A percentile compares a stretch with the other conserved stretches of the same genome.
phyloP scores from a whole-genome alignment of 1,140 invertebrate genomes.

The Nasonia vitripennis region DNA sequence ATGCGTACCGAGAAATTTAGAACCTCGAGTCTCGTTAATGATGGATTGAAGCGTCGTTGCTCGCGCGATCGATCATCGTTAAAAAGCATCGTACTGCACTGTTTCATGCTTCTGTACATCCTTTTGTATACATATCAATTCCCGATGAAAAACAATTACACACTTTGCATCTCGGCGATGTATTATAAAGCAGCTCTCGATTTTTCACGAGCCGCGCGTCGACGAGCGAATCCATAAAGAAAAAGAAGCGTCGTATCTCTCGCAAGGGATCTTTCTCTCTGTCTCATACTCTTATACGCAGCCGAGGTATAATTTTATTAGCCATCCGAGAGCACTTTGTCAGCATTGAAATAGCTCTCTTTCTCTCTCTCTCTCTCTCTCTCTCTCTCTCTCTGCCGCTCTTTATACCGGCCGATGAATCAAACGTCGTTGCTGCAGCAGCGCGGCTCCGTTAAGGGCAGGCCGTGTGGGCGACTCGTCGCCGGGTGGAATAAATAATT shows the following conservation, averaged over 20 bases:
- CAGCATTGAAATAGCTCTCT: constrained; percentile 25
- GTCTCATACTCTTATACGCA: neutral
- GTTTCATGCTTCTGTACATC: neutral
- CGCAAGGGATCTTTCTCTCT: neutral
- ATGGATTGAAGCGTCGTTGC: neutral
- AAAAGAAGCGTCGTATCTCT: neutral
- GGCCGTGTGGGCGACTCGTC: constrained; percentile 46
- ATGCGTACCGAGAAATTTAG: neutral
- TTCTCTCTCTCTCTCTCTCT: too few relatives aligned
- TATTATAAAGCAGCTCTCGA: neutral
- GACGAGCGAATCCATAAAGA: neutral
- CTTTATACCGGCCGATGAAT: constrained; percentile 40
- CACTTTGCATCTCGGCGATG: neutral
- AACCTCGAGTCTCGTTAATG: neutral
- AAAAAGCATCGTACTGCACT: neutral
- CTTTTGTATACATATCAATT: neutral
- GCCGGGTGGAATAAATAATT: constrained; percentile 54
- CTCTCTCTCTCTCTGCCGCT: neutral
- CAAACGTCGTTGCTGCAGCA: constrained; percentile 2
- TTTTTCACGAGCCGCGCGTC: neutral
- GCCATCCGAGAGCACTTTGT: constrained; percentile 17
- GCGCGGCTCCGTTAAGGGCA: constrained; percentile 53
- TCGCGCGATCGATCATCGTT: neutral
- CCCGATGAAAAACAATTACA: neutral
- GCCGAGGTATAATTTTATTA: constrained; percentile 40